These are phyloP conservation scores for Etheostoma spectabile DNA, from an alignment of 2,113 vertebrate species.

Conservation along the genomic window DNA sequence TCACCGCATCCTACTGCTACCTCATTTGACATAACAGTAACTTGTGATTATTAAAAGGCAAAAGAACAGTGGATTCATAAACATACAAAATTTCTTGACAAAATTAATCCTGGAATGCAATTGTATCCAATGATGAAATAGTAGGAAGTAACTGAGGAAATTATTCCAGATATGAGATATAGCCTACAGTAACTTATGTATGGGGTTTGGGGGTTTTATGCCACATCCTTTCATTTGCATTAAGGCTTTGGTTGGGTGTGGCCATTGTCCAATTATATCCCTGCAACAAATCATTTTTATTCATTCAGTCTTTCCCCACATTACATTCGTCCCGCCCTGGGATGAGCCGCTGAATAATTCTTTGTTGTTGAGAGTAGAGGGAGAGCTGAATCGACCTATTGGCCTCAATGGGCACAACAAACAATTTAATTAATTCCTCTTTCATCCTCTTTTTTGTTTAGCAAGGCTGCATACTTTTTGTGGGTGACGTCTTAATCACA, in stretches of 20 bases:
- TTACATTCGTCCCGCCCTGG: constrained; percentile 15
- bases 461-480: constrained; percentile 7
- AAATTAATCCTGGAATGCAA: neutral
- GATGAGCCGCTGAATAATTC: constrained; percentile 52
- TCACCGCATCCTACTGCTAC: neutral
- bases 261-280: neutral
- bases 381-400: constrained; percentile 37
- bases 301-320: neutral
- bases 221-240: neutral
- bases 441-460: constrained; percentile 42
- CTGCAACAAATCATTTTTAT: constrained; percentile 25
- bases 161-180: neutral
- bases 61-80: neutral
- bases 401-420: constrained; percentile 39
- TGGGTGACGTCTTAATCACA: constrained; percentile 39
- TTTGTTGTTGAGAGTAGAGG: constrained; percentile 38
- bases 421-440: constrained; percentile 55
- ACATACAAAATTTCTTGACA: neutral
- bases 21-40: neutral
- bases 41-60: neutral
- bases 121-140: neutral
- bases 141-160: neutral
- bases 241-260: neutral
- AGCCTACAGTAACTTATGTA: neutral
- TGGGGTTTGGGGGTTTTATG: neutral